Evolutionary conservation across 2,113 vertebrate genomes (phyloP).

Genomic region (Oncorhynchus kisutch): DNA sequence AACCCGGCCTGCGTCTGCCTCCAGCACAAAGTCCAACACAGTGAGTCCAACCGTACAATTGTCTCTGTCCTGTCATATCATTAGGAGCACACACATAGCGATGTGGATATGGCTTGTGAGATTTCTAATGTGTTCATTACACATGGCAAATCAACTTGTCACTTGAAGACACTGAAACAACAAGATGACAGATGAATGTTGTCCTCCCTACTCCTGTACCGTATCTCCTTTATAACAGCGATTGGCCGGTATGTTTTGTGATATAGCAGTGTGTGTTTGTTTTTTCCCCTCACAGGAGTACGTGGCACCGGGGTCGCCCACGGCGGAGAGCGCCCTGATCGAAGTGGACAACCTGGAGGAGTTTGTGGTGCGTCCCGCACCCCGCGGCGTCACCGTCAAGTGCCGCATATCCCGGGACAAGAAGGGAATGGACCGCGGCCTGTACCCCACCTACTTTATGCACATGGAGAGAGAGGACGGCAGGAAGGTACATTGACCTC

Average conservation of each 20-base stretch:
- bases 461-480: conserved; percentile 93
- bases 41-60: conserved; percentile 53
- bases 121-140: no score
- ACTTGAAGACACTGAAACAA: no score
- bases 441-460: conserved; percentile 97
- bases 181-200: no score
- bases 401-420: conserved; percentile 93
- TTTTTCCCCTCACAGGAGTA: conserved; percentile 66
- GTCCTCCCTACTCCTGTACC: background rate
- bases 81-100: no score
- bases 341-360: conserved; percentile 87
- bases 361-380: conserved; percentile 86
- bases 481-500: conserved; percentile 76
- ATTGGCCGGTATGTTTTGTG: background rate
- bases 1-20: conserved; percentile 79
- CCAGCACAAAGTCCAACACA: conserved; percentile 77
- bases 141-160: no score
- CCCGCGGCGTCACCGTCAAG: conserved; percentile 83
- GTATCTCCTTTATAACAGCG: background rate
- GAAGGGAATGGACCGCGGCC: conserved; percentile 92
- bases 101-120: no score
- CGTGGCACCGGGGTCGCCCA: conserved; percentile 70
- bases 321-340: conserved; percentile 71
- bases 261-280: background rate
- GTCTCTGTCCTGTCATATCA: no score